Evolutionary conservation across 1,140 invertebrate genomes (phyloP), one percentile per base, ranked within the genome.

Genomic region (Venturia canescens): DNA sequence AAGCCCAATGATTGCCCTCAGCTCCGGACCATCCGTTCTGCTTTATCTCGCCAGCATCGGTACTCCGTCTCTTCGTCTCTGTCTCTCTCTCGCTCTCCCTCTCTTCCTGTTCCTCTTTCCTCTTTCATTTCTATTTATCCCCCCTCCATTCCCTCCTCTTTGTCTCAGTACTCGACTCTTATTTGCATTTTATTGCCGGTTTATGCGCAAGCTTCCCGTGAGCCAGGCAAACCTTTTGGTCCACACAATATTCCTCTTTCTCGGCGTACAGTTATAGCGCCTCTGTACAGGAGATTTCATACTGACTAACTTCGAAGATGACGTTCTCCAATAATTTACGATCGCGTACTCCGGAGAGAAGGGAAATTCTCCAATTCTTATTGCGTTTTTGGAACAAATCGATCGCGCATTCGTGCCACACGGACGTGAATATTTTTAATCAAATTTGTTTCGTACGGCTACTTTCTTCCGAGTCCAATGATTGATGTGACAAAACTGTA

Each of bases 171-270:
- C 21, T 77, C 66, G 31, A 77, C 67, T 81, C 83, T 84, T 84
- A 84, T 84, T 84, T 82, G 83, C 83, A 84, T 84, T 84, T 84
- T 82, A 84, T 84, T 82, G 83, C 83, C 71, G 72, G 80, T 84
- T 84, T 82, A 84, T 84, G 79, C 71, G 74, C 78, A 77, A 74
- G 48, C 69, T 26, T 21, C 0, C 16, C 75, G 75, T 77, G 75
- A 77, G 75, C 75, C 63, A 66, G 57, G 75, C 75, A 44, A 77
- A 66, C 75, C 57, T 77, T 77, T 77, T 57, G 75, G 31, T 66
- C 6, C n/a, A 69, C 66, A 69, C 66, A 79, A 66, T 53, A 70
- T 70, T 69, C 66, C 27, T 79, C 78, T 79, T 69, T 53, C 31
- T 50, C 38, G 38, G 76, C 5, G 18, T 34, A 48, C 34, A 34